A percentile compares a stretch with the other conserved stretches of the same genome.
These are phyloP conservation scores for Augochlorella aurata DNA, from an alignment of 2,888 invertebrate genomes.

Conservation along the genomic window DNA sequence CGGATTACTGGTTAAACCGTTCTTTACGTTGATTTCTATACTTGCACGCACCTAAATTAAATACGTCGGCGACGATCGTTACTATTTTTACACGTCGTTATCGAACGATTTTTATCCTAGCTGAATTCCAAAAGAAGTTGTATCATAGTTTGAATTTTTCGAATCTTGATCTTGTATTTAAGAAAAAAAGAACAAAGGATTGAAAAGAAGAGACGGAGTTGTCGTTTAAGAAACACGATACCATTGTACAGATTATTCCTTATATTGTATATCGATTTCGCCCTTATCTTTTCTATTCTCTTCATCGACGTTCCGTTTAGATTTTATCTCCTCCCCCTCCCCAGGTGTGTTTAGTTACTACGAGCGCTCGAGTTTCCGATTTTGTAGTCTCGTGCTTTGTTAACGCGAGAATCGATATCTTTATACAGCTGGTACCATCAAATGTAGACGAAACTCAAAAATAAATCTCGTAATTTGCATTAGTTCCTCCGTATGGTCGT, in stretches of 20 bases:
- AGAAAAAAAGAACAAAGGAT: slow-evolving; percentile 11
- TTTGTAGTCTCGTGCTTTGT: slow-evolving; percentile 14
- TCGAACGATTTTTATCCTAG: slow-evolving; percentile 49
- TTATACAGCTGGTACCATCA: background rate
- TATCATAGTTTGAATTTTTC: slow-evolving; percentile 43
- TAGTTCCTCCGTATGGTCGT: too few relatives aligned
- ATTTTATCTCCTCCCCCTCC: slow-evolving; percentile 29
- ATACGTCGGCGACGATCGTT: slow-evolving; percentile 53
- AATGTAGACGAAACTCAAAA: slow-evolving; percentile 25
- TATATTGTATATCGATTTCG: slow-evolving; percentile 33
- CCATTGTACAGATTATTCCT: slow-evolving; percentile 43
- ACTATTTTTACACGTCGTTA: slow-evolving; percentile 66
- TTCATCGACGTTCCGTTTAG: slow-evolving; percentile 41
- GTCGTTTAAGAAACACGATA: slow-evolving; percentile 16
- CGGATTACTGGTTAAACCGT: slow-evolving; percentile 22
- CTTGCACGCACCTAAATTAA: slow-evolving; percentile 57
- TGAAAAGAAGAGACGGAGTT: background rate
- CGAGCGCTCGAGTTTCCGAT: slow-evolving; percentile 21
- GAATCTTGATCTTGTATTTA: slow-evolving; percentile 22
- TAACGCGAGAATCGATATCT: slow-evolving; percentile 10
- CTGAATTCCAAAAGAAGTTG: slow-evolving; percentile 49
- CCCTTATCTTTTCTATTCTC: slow-evolving; percentile 25
- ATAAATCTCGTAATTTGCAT: background rate
- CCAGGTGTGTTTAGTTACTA: slow-evolving; percentile 37
- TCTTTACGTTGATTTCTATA: slow-evolving; percentile 53